Percentiles rank a stretch among this genome's conserved stretches.
These are phyloP conservation scores for Chorisops tibialis DNA, from an alignment of 2,888 invertebrate genomes.

Conservation along the genomic window DNA sequence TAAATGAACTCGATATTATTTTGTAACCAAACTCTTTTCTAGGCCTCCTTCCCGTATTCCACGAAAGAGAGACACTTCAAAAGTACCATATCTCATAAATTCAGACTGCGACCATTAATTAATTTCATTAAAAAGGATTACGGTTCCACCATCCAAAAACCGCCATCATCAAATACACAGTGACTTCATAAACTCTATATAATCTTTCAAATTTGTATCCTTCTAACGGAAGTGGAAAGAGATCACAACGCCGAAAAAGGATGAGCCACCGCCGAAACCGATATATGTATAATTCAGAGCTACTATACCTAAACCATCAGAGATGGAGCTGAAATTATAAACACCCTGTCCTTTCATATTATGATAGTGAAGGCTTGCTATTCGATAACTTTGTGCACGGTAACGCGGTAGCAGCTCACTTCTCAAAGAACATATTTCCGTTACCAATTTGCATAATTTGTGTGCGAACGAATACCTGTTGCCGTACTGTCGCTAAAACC, in stretches of 20 bases:
- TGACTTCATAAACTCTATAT: constrained; percentile 6
- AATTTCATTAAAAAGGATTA: constrained; percentile 32
- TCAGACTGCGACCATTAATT: constrained; percentile 30
- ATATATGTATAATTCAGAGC: not conserved
- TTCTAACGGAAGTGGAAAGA: constrained; percentile 4
- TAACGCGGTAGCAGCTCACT: constrained; percentile 25
- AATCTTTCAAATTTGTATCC: constrained; percentile 28
- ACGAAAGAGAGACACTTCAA: not conserved
- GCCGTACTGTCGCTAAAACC: constrained; percentile 39
- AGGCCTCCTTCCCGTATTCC: not conserved
- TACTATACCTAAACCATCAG: not conserved
- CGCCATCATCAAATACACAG: not conserved
- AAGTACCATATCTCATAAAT: constrained; percentile 30
- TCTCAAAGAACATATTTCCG: constrained; percentile 46
- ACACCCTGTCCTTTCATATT: not conserved
- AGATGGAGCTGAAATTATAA: not conserved
- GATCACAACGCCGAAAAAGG: constrained; percentile 10
- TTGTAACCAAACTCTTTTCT: not conserved
- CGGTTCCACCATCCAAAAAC: constrained; percentile 17
- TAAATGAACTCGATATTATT: constrained; percentile 16
- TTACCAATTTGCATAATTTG: constrained; percentile 51
- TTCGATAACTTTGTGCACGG: constrained; percentile 15
- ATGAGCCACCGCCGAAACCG: not conserved
- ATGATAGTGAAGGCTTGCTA: constrained; percentile 7
- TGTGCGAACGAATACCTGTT: constrained; percentile 40